phyloP scores from a whole-genome alignment of 2,113 vertebrate species.

The Equus przewalskii region DNA sequence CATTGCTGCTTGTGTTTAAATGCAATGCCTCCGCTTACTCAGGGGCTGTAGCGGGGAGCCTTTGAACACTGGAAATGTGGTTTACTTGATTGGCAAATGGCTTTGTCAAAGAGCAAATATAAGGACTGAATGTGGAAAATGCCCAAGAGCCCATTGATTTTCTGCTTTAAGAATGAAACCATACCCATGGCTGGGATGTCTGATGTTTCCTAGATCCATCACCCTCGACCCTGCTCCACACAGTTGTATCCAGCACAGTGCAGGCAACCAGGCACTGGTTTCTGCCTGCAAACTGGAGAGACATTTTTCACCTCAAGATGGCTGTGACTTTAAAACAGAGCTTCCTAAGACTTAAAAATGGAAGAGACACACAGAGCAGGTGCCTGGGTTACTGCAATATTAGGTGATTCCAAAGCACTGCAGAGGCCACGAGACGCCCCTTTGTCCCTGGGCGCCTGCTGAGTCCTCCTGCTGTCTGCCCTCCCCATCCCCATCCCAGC shows the following conservation, averaged over 20 bases:
- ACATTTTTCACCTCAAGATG: rapidly evolving
- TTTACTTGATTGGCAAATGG: neutral
- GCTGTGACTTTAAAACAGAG: neutral
- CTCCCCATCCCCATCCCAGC: neutral
- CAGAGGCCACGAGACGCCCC: neutral
- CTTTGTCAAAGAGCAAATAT: neutral
- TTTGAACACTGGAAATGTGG: neutral
- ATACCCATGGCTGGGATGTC: rapidly evolving
- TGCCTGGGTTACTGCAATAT: rapidly evolving
- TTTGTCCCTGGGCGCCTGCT: neutral
- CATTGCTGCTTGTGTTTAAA: neutral
- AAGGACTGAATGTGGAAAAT: neutral
- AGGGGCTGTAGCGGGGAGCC: neutral
- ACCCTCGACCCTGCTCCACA: neutral
- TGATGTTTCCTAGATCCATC: neutral
- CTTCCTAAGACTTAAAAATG: neutral
- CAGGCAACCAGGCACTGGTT: neutral
- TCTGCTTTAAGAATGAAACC: neutral
- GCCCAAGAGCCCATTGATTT: neutral
- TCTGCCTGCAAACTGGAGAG: neutral
- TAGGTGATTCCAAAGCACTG: no score
- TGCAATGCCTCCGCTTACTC: neutral
- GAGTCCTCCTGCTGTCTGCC: neutral
- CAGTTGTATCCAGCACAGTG: neutral
- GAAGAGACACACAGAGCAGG: neutral